Conservation (phyloP, 2,888 invertebrate genomes). For the Chalcosyrphus nemorum region DNA sequence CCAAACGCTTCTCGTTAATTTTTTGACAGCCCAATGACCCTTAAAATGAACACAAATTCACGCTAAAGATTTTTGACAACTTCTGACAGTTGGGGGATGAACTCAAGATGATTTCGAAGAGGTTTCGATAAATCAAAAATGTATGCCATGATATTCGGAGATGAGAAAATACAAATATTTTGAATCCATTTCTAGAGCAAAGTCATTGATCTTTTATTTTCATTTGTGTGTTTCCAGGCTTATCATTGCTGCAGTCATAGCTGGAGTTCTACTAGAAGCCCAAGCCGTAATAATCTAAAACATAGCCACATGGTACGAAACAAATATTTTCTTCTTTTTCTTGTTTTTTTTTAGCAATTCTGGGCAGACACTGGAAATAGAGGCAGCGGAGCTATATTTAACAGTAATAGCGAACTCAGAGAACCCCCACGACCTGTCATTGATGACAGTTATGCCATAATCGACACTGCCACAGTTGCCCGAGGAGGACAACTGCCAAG, state of each 20-base stretch:
- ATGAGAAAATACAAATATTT: no score
- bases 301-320: not conserved
- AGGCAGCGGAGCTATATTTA: slow-evolving; percentile 78
- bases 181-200: not conserved
- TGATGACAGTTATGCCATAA: slow-evolving; percentile 80
- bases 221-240: slow-evolving; percentile 79
- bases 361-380: slow-evolving; percentile 79
- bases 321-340: not conserved
- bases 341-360: slow-evolving; percentile 79
- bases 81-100: no score
- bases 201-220: not conserved
- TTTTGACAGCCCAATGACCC: no score
- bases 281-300: slow-evolving; percentile 78
- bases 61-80: no score
- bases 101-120: no score
- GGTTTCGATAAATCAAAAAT: no score
- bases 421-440: slow-evolving; percentile 76
- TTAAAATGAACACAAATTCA: no score
- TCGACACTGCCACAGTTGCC: slow-evolving; percentile 78
- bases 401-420: slow-evolving; percentile 76
- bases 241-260: slow-evolving; percentile 79
- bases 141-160: no score
- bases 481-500: slow-evolving; percentile 82
- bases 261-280: slow-evolving; percentile 77
- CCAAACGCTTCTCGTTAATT: no score